Percentiles rank a stretch among this genome's conserved stretches.
phyloP scores from a whole-genome alignment of 2,113 vertebrate genomes.

The Cyrtonyx montezumae region DNA sequence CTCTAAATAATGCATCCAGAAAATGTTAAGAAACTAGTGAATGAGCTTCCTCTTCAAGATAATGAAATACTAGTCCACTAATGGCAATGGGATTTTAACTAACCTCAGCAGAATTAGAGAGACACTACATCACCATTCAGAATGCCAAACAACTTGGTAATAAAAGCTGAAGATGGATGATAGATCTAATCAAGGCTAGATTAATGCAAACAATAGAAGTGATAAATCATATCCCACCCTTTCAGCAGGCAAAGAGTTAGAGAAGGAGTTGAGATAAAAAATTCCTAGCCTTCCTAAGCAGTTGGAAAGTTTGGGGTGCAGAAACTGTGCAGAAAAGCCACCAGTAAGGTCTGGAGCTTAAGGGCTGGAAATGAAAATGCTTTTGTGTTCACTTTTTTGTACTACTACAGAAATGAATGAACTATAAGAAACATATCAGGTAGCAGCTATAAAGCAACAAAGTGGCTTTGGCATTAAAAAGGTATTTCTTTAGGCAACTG shows the following conservation, averaged over 20 bases:
- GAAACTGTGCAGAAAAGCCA: not conserved
- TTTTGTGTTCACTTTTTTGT: not conserved
- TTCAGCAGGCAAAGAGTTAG: not conserved
- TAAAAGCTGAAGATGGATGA: not conserved
- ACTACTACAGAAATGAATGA: not conserved
- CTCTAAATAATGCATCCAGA: not conserved
- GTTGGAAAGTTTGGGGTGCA: not conserved
- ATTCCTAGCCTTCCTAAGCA: not conserved
- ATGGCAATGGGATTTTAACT: not conserved
- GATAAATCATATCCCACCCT: conserved; percentile 17
- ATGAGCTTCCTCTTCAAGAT: not conserved
- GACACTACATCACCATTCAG: not conserved
- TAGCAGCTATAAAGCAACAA: not conserved
- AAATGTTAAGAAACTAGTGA: not conserved
- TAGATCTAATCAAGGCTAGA: not conserved
- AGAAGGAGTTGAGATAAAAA: not conserved
- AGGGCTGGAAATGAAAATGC: not conserved
- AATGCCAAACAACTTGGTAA: not conserved
- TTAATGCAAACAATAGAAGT: not conserved
- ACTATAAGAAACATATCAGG: not conserved
- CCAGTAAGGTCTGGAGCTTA: not conserved
- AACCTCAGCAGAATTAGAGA: not conserved
- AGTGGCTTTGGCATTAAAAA: not conserved
- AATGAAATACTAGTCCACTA: not conserved
- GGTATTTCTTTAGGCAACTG: not conserved